Conservation (phyloP, 2,113 vertebrate species). For the Catagonus wagneri region DNA sequence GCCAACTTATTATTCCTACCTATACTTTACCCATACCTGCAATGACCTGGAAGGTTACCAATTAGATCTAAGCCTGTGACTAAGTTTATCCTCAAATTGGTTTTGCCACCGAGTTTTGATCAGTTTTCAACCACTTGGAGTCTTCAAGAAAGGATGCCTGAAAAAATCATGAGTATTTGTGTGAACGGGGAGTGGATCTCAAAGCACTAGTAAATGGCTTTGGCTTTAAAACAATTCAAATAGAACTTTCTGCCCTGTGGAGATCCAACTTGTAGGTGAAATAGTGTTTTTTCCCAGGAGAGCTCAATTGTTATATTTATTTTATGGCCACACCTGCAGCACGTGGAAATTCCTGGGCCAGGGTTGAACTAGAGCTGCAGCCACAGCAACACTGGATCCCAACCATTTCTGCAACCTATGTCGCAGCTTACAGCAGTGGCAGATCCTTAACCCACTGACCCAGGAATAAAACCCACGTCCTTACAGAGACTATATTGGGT, state of each 20-base stretch:
- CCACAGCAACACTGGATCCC: too few relatives aligned
- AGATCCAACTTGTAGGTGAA: background rate
- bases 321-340: too few relatives aligned
- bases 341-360: too few relatives aligned
- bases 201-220: background rate
- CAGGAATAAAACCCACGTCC: too few relatives aligned
- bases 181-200: background rate
- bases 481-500: too few relatives aligned
- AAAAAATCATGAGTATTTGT: background rate
- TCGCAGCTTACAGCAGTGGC: too few relatives aligned
- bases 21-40: background rate
- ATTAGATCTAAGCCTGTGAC: background rate
- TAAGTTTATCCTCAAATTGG: background rate
- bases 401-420: too few relatives aligned
- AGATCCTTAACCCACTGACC: too few relatives aligned
- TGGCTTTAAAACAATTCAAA: background rate
- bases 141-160: background rate
- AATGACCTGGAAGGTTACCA: background rate
- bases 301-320: background rate
- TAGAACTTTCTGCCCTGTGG: background rate
- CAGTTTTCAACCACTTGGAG: background rate
- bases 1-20: too few relatives aligned
- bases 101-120: background rate
- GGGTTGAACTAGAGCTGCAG: too few relatives aligned
- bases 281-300: background rate